Conservation (phyloP, 1,140 invertebrate genomes). For the Nasonia vitripennis region DNA sequence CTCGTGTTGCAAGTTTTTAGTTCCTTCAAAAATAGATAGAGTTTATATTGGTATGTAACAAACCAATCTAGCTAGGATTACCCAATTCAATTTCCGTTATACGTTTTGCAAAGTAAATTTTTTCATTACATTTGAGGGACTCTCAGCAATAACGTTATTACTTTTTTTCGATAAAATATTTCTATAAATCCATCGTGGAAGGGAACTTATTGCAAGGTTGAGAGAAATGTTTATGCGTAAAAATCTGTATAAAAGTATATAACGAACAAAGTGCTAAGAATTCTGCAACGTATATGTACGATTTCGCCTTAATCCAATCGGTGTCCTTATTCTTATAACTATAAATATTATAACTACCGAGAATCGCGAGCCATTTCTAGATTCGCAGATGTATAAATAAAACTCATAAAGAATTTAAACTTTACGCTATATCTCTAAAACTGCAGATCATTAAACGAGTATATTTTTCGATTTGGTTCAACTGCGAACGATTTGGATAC, state of each 20-base stretch:
- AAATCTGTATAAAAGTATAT: background rate
- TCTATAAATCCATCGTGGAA: background rate
- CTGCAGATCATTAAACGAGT: background rate
- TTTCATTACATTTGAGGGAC: background rate
- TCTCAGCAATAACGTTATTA: background rate
- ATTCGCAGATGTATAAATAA: background rate
- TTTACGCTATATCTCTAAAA: background rate
- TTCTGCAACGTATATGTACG: slow-evolving; percentile 12
- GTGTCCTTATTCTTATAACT: slow-evolving; percentile 46
- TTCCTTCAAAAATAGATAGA: background rate
- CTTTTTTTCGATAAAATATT: background rate
- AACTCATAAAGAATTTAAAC: background rate
- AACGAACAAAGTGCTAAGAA: slow-evolving; percentile 2
- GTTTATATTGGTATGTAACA: background rate
- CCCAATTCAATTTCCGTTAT: background rate
- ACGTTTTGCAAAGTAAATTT: background rate
- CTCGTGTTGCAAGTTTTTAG: background rate
- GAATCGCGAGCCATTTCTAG: background rate
- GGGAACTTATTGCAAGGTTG: background rate
- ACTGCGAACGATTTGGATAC: background rate
- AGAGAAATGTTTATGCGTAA: background rate
- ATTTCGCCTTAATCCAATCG: slow-evolving; percentile 54
- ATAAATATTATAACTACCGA: background rate
- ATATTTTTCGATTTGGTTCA: background rate
- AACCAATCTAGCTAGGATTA: background rate